A percentile compares a stretch with the other conserved stretches of the same genome.
Evolutionary conservation across 1,140 invertebrate species (phyloP).

Genomic region (Daktulosphaira vitifoliae): DNA sequence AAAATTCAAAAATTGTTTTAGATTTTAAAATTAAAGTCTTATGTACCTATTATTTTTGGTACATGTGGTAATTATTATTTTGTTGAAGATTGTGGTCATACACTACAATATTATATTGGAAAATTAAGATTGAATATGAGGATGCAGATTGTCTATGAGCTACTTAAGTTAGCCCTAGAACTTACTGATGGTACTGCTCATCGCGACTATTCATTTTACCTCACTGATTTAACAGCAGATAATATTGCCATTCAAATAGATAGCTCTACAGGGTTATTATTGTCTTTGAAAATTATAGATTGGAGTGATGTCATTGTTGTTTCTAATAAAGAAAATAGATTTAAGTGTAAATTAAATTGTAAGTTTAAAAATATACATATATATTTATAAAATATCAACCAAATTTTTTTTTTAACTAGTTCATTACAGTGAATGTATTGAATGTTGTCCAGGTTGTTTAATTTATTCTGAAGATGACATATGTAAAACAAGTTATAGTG

Average conservation of each 20-base stretch:
- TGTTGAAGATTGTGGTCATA: conserved; percentile 18
- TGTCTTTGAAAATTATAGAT: conserved; percentile 13
- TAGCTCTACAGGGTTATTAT: neutral
- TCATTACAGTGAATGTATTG: conserved; percentile 1
- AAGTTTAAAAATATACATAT: too few relatives aligned
- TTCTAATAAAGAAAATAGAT: neutral
- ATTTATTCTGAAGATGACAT: conserved; percentile 13
- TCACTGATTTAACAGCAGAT: conserved; percentile 22
- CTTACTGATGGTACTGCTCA: conserved; percentile 20
- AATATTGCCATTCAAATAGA: conserved; percentile 13
- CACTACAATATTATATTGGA: neutral
- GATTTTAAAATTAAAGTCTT: neutral
- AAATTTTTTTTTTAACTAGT: neutral
- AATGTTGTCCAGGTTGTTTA: conserved; percentile 2
- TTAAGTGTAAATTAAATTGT: too few relatives aligned
- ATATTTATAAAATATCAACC: neutral
- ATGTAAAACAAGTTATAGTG: neutral
- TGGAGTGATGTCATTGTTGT: conserved; percentile 21
- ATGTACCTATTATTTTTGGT: conserved; percentile 3
- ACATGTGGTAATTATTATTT: conserved; percentile 8
- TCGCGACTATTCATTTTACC: conserved; percentile 13
- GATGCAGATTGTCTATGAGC: neutral
- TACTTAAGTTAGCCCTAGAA: conserved; percentile 10
- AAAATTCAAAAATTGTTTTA: neutral
- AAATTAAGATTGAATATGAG: conserved; percentile 2